Conservation (phyloP, 2,113 vertebrate species). For the Garra rufa region DNA sequence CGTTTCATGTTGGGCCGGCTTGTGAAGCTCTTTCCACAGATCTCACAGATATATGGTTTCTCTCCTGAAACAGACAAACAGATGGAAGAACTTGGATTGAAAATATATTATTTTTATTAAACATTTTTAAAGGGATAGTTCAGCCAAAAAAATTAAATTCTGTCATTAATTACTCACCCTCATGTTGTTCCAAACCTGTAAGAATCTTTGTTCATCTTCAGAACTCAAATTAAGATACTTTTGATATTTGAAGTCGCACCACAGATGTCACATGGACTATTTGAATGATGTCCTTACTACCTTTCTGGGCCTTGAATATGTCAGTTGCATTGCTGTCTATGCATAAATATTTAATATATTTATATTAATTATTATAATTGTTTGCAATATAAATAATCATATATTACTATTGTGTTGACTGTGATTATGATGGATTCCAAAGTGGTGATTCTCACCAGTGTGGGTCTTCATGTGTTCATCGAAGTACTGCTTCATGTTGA, state of each 20-base stretch:
- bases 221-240: too few species aligned
- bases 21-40: conserved; percentile 98
- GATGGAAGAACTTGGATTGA: neutral
- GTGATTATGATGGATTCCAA: neutral
- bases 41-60: conserved; percentile 98
- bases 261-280: too few species aligned
- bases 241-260: too few species aligned
- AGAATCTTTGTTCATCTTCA: too few species aligned
- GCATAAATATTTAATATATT: too few species aligned
- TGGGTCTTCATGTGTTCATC: conserved; percentile 96
- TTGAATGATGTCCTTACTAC: too few species aligned
- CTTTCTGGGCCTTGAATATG: too few species aligned
- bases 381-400: too few species aligned
- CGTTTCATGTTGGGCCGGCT: conserved; percentile 99
- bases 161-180: too few species aligned
- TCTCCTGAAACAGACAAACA: conserved; percentile 78
- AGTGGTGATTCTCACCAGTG: conserved; percentile 69
- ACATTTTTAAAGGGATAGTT: neutral
- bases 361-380: too few species aligned
- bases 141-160: neutral
- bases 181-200: too few species aligned
- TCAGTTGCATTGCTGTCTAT: too few species aligned
- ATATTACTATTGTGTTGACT: neutral
- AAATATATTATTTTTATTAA: neutral
- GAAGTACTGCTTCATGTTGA: conserved; percentile 99